Conservation (phyloP, 2,888 invertebrate species). For the Xestia sexstrigata region DNA sequence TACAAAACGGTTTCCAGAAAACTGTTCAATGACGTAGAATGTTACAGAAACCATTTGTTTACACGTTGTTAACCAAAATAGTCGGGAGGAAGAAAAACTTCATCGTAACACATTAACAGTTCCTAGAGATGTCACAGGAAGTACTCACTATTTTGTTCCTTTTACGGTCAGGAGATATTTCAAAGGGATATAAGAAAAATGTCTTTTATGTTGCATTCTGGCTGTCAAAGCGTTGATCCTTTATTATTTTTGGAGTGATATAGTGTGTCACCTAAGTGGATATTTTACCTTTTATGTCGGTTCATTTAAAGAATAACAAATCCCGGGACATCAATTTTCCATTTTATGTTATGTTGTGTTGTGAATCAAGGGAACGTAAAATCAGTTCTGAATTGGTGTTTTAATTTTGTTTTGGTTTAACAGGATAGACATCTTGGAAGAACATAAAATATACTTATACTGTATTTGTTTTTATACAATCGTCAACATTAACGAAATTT, state of each 20-base stretch:
- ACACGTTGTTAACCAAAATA: constrained; percentile 61
- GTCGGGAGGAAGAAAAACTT: constrained; percentile 60
- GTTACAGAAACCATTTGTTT: constrained; percentile 66
- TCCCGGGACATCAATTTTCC: constrained; percentile 28
- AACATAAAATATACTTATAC: not conserved
- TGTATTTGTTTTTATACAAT: not conserved
- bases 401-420: constrained; percentile 2
- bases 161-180: constrained; percentile 58
- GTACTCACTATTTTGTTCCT: constrained; percentile 62
- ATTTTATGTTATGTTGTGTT: constrained; percentile 47
- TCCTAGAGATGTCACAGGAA: constrained; percentile 65
- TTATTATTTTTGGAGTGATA: constrained; percentile 54
- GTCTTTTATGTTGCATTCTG: constrained; percentile 58
- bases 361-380: constrained; percentile 29
- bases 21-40: constrained; percentile 33
- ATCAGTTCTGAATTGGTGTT: constrained; percentile 8
- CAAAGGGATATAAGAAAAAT: constrained; percentile 52
- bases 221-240: constrained; percentile 55
- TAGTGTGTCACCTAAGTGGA: constrained; percentile 44
- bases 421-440: not conserved
- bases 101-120: constrained; percentile 64
- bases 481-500: not conserved
- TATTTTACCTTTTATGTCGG: constrained; percentile 45
- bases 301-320: constrained; percentile 45
- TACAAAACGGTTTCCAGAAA: constrained; percentile 41